Base-by-base conservation (phyloP, 2,113 vertebrate species). In the Balaenoptera acutorostrata region DNA sequence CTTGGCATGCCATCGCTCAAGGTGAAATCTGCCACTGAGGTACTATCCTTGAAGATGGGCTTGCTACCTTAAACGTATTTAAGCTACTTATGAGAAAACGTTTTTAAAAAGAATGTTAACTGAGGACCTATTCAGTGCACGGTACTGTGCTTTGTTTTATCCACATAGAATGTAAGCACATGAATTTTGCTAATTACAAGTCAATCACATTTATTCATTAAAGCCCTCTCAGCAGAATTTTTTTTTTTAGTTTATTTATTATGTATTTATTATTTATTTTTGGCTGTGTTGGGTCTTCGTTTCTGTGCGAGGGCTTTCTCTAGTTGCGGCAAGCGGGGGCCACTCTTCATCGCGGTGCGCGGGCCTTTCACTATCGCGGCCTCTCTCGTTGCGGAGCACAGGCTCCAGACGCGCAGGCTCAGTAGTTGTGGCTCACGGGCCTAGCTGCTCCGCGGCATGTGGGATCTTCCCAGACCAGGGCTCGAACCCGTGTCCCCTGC, bases 131-230 rank as follows among this genome's bases (percentile, higher is more conserved):
- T 55, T 29, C 29, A 77, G 21, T 71, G 1, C 13, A 59, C 7
- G 3, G 27, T 18, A 59, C 31, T 75, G 18, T 39, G n/a, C 8
- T 74, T 78, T 84, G 29, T 80, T 88, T 86, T 74, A 85, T n/a
- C 69, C 25, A 88, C 29, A 72, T 5, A 90, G n/a, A 66, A 61
- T 49, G 10, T 57, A 83, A 33, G 21, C 18, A 91, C 39, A 61
- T 74, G 64, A 75, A 75, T 93, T 36, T 33, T 69, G 23, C 61
- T 93, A 95, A 80, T 66, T 85, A 77, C 27, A 88, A 83, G n/a
- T 72, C 81, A 74, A 29, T 59, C 36, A 41, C 71, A 82, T 97
- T 80, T 95, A 91, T 64, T 95, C 44, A 92, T 52, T 89, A 90
- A 90, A 80, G 59, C 21, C 63, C 59, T 31, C 13, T 74, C 9